Base-by-base conservation (phyloP, 2,888 invertebrate genomes). In the Drosophila quinaria region DNA sequence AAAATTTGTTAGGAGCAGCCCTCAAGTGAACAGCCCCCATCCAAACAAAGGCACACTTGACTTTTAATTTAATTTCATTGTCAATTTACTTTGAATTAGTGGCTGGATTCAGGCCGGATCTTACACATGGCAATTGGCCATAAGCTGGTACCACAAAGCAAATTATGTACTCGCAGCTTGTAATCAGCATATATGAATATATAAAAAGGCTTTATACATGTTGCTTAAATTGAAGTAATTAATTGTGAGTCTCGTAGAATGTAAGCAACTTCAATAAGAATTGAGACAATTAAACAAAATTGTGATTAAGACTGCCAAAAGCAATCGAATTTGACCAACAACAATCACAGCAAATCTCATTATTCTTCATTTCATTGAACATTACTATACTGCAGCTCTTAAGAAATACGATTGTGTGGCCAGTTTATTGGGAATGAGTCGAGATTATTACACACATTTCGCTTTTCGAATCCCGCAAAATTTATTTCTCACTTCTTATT, bases 281-380 rank as follows among this genome's bases (percentile, higher is more conserved):
- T 25, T 49, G 42, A 56, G 60, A 55, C 41, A 49, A 71, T 56
- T 46, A 59, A 51, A 46, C 19, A 39, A 39, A 60, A 61, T 52
- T 70, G 47, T 64, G 54, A 64, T 66, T 61, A 70, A 70, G 44
- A 63, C 39, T 33, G 56, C 35, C 49, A 22, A 59, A 60, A 31
- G 19, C 44, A 78, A 64, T 63, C 56, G 52, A 70, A 55, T 41
- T 31, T 49, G 29, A 3, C 42, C 55, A 68, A 61, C 56, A 85
- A 69, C 65, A 86, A 80, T 54, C 68, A 61, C 52, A 69, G 65
- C 66, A 86, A 86, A 74, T 87, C 81, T 73, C 89, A 89, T 85
- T 87, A 85, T 84, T 87, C 89, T 81, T 87, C 75, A 87, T 89
- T 89, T 84, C 81, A 87, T 84, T 84, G 83, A 75, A 67, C 70